Conservation (phyloP, 2,888 invertebrate species). For the Hirtodrosophila alboralis region DNA sequence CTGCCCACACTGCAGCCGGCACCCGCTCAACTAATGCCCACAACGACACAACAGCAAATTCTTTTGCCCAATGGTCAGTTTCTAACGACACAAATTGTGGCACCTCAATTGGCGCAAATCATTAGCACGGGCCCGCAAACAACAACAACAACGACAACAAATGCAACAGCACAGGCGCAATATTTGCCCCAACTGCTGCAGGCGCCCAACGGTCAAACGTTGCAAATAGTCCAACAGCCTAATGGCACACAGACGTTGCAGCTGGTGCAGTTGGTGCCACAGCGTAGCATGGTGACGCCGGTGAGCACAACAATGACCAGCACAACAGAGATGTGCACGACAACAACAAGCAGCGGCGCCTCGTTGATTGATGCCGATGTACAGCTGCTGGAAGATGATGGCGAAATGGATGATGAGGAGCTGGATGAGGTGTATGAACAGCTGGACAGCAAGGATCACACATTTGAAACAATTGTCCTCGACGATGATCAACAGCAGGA, state of each 20-base stretch:
- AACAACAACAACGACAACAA: conserved; percentile 26
- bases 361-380: conserved; percentile 77
- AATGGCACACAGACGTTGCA: conserved; percentile 83
- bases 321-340: conserved; percentile 63
- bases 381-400: conserved; percentile 76
- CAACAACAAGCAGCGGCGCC: conserved; percentile 55
- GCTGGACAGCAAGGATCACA: conserved; percentile 66
- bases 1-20: conserved; percentile 61
- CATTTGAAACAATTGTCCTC: conserved; percentile 80
- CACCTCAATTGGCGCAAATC: conserved; percentile 83
- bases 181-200: conserved; percentile 80
- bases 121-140: conserved; percentile 71
- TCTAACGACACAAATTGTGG: conserved; percentile 83
- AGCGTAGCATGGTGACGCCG: conserved; percentile 57
- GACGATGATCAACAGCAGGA: conserved; percentile 80
- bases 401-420: conserved; percentile 74
- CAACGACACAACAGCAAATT: conserved; percentile 80
- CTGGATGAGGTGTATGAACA: conserved; percentile 76
- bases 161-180: conserved; percentile 66
- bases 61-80: conserved; percentile 84
- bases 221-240: conserved; percentile 83
- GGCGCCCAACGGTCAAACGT: conserved; percentile 81
- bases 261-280: conserved; percentile 77
- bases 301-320: conserved; percentile 49
- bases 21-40: conserved; percentile 65